Conservation (phyloP, 92 coral and sea anemone genomes). For the Heteractis magnifica region DNA sequence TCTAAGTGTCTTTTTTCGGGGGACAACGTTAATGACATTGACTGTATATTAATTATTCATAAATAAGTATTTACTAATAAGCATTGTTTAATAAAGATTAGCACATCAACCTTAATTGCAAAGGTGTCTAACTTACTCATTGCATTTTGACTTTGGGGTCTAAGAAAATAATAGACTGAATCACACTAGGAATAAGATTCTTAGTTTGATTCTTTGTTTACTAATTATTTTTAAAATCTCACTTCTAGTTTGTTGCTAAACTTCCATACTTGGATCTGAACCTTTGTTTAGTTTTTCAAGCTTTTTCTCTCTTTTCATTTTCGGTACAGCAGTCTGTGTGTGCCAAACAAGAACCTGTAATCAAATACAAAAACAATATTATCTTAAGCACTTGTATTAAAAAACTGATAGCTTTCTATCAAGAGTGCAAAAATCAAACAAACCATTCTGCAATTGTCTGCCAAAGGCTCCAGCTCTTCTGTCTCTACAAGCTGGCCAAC, state of each 20-base stretch:
- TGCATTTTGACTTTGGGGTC: too few species aligned
- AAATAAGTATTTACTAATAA: too few species aligned
- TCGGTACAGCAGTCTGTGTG: conserved; percentile 91
- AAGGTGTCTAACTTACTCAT: background rate
- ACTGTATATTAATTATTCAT: too few species aligned
- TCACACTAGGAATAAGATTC: too few species aligned
- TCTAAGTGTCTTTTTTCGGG: too few species aligned
- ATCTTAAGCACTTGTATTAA: too few species aligned
- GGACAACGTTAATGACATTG: too few species aligned
- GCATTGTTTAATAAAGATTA: too few species aligned
- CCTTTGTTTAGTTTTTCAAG: conserved; percentile 53
- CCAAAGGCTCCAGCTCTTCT: conserved; percentile 85
- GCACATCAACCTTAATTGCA: too few species aligned
- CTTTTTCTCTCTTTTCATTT: conserved; percentile 78
- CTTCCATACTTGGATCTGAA: conserved; percentile 83
- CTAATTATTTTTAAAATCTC: background rate
- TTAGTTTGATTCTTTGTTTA: background rate
- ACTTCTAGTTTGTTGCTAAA: conserved; percentile 14
- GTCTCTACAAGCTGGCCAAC: conserved; percentile 66
- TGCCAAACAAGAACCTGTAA: conserved; percentile 94
- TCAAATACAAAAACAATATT: background rate
- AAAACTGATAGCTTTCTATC: background rate
- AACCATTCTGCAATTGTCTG: conserved; percentile 86
- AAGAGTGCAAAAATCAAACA: too few species aligned
- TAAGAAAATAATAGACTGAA: too few species aligned